These are phyloP conservation scores for Malacoraja senta DNA, from an alignment of 2,797 vertebrate genomes.

Conservation along the genomic window DNA sequence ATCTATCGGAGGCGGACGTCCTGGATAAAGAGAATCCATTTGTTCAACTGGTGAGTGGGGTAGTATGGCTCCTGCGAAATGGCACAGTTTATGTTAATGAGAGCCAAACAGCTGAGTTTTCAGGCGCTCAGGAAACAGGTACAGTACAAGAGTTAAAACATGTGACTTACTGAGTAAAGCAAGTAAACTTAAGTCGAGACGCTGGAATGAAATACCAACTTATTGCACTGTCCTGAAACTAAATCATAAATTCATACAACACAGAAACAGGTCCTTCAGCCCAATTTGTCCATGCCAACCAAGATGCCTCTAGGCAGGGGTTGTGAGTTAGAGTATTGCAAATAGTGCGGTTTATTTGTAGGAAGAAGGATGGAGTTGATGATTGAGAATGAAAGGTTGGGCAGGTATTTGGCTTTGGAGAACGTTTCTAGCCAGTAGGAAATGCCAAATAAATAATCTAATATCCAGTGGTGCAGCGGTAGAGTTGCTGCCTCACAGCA, in stretches of 20 bases:
- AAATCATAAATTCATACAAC: background rate
- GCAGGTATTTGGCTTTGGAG: no score
- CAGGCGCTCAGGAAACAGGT: conserved; percentile 75
- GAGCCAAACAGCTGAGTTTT: conserved; percentile 70
- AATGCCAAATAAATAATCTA: no score
- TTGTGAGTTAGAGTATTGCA: no score
- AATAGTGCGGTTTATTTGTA: no score
- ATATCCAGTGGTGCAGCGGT: no score
- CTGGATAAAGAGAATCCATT: conserved; percentile 73
- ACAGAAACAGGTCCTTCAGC: no score
- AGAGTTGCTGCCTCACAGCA: no score
- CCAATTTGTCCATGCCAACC: no score
- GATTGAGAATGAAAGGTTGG: no score
- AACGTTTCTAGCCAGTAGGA: no score
- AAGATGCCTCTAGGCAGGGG: no score
- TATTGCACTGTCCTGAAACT: background rate
- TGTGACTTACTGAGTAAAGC: background rate
- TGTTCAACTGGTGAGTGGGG: conserved; percentile 83
- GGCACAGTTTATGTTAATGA: conserved; percentile 73
- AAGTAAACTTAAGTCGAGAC: background rate
- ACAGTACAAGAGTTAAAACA: background rate
- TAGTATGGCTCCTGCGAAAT: conserved; percentile 82
- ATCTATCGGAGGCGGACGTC: conserved; percentile 81
- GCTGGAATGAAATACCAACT: background rate
- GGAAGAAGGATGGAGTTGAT: no score